A percentile compares a stretch with the other conserved stretches of the same genome.
These are phyloP conservation scores for Leucopsar rothschildi DNA, from an alignment of 2,113 vertebrate genomes.

Conservation along the genomic window DNA sequence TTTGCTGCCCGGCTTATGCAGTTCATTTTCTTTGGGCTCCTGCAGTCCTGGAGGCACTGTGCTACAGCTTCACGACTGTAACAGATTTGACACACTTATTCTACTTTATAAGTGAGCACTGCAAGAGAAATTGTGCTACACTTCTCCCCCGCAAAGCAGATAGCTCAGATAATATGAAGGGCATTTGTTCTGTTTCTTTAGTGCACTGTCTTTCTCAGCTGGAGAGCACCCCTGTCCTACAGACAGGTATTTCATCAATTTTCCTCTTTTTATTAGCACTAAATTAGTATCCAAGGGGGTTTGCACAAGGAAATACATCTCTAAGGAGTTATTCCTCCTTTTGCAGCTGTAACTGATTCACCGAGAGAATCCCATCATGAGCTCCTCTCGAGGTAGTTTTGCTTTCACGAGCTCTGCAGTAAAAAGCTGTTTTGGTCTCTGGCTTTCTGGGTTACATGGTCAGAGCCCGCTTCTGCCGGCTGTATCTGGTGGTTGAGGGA, in stretches of 20 bases:
- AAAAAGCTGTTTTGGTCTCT: neutral
- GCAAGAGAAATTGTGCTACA: neutral
- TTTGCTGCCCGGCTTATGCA: neutral
- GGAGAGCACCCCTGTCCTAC: neutral
- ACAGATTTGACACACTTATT: neutral
- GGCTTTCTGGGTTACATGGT: neutral
- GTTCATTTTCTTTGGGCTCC: neutral
- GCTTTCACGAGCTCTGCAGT: neutral
- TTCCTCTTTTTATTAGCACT: neutral
- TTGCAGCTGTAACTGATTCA: neutral
- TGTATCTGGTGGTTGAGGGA: neutral
- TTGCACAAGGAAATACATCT: neutral
- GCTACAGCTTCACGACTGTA: neutral
- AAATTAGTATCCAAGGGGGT: neutral
- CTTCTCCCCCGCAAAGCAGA: neutral
- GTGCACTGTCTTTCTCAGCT: neutral
- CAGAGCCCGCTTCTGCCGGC: accelerated
- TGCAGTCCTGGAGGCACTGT: neutral
- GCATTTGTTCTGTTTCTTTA: neutral
- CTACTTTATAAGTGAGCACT: neutral
- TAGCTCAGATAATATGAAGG: neutral
- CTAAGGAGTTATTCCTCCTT: neutral
- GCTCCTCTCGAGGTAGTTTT: neutral
- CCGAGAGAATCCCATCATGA: neutral
- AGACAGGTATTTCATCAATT: neutral